Evolutionary conservation across 2,888 invertebrate genomes (phyloP).

Genomic region (Cheilosia vernalis): DNA sequence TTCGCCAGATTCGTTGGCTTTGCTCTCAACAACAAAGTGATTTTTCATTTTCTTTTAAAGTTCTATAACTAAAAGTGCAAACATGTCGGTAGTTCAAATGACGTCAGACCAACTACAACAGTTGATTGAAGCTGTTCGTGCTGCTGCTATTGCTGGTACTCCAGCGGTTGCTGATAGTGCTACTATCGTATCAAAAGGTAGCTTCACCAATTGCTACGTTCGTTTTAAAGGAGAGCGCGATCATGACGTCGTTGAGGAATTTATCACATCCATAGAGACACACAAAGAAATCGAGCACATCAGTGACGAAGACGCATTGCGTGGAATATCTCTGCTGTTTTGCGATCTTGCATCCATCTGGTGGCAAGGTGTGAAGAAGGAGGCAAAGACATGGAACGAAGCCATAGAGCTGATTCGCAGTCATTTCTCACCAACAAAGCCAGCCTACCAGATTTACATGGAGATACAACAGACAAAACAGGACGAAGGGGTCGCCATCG

Average conservation of each 20-base stretch:
- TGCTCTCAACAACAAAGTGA: conserved; percentile 66
- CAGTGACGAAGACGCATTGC: conserved; percentile 80
- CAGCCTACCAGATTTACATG: conserved; percentile 81
- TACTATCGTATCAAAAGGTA: conserved; percentile 76
- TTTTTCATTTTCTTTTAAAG: neutral
- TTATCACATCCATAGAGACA: conserved; percentile 79
- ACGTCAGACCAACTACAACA: conserved; percentile 80
- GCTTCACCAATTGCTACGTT: conserved; percentile 78
- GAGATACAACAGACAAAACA: conserved; percentile 81
- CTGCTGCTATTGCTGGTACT: conserved; percentile 75
- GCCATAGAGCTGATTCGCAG: conserved; percentile 80
- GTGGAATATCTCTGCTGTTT: conserved; percentile 80
- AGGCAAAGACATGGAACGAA: conserved; percentile 81
- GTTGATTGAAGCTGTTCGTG: conserved; percentile 80
- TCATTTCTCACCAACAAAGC: conserved; percentile 81
- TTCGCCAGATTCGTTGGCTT: conserved; percentile 64
- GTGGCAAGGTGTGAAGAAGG: conserved; percentile 82
- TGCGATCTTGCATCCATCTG: conserved; percentile 80
- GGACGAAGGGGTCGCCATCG: conserved; percentile 77
- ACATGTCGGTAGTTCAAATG: conserved; percentile 77
- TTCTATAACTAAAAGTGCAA: conserved; percentile 14
- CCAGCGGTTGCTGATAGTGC: conserved; percentile 58
- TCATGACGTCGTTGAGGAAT: conserved; percentile 81
- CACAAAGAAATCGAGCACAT: conserved; percentile 81
- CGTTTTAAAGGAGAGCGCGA: conserved; percentile 79